phyloP scores from a whole-genome alignment of 2,113 vertebrate genomes.

The Hoplias malabaricus region DNA sequence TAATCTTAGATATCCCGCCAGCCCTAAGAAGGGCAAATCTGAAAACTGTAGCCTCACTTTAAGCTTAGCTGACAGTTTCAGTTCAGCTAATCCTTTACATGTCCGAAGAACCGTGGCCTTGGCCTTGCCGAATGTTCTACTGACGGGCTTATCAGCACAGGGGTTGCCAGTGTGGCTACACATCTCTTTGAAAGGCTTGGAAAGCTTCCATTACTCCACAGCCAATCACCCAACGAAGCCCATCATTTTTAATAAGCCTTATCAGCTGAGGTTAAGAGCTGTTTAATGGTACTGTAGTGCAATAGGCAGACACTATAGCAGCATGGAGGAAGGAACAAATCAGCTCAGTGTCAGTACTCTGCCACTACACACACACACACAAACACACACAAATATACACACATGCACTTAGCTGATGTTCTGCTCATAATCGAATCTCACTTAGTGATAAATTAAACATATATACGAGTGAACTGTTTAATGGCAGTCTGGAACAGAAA shows the following conservation, averaged over 20 bases:
- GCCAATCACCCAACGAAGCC: slow-evolving; percentile 19
- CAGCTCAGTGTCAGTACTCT: background rate
- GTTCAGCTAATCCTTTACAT: background rate
- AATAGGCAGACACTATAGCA: background rate
- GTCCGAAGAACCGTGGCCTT: background rate
- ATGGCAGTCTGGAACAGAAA: no score
- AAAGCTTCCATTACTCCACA: slow-evolving; percentile 18
- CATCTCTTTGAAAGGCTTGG: slow-evolving; percentile 18
- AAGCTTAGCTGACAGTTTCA: background rate
- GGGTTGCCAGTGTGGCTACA: background rate
- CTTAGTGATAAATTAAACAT: no score
- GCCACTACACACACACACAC: background rate
- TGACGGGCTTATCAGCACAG: background rate
- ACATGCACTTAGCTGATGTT: background rate
- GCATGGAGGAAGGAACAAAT: background rate
- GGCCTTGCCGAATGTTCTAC: background rate
- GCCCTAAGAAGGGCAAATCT: no score
- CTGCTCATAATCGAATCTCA: background rate
- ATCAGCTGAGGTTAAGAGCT: slow-evolving; percentile 25
- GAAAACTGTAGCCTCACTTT: no score
- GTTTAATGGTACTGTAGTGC: slow-evolving; percentile 2
- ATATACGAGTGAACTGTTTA: no score
- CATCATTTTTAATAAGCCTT: slow-evolving; percentile 6
- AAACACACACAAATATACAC: background rate
- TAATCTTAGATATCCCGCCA: no score